Conservation (phyloP, 35 echinoderm and acorn worm genomes). For the Apostichopus californicus region DNA sequence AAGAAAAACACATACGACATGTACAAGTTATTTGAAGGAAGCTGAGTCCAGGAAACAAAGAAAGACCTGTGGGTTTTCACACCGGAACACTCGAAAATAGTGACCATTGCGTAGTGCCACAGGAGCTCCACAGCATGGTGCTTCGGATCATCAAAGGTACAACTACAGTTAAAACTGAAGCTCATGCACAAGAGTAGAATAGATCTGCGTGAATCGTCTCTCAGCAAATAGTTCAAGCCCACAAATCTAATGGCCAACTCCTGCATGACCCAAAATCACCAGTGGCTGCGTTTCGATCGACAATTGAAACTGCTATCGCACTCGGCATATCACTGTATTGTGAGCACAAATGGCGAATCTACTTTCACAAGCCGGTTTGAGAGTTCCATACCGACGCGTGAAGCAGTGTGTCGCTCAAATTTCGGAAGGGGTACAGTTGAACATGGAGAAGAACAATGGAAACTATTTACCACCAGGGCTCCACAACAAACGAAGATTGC, state of each 20-base stretch:
- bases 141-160: conserved; percentile 26
- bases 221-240: conserved; percentile 19
- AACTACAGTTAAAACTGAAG: conserved; percentile 13
- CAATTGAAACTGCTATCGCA: conserved; percentile 28
- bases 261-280: conserved; percentile 20
- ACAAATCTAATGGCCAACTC: conserved; percentile 15
- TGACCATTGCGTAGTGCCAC: conserved; percentile 3
- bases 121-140: conserved; percentile 29
- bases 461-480: conserved; percentile 30
- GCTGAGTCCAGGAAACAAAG: conserved; percentile 2
- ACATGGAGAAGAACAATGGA: conserved; percentile 16
- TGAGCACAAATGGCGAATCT: conserved; percentile 28
- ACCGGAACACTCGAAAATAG: conserved; percentile 9
- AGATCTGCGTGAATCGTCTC: background rate
- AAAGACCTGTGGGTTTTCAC: background rate
- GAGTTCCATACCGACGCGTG: background rate
- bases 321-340: conserved; percentile 18
- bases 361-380: conserved; percentile 11
- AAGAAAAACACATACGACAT: conserved; percentile 9
- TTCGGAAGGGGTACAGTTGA: conserved; percentile 2
- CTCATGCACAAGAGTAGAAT: conserved; percentile 5
- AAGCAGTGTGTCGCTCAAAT: conserved; percentile 33
- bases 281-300: conserved; percentile 8
- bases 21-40: conserved; percentile 15
- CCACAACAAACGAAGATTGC: background rate